Evolutionary conservation across 1,140 invertebrate genomes (phyloP), one percentile per base, ranked within the genome.

Genomic region (Akabosia matsudoensis): DNA sequence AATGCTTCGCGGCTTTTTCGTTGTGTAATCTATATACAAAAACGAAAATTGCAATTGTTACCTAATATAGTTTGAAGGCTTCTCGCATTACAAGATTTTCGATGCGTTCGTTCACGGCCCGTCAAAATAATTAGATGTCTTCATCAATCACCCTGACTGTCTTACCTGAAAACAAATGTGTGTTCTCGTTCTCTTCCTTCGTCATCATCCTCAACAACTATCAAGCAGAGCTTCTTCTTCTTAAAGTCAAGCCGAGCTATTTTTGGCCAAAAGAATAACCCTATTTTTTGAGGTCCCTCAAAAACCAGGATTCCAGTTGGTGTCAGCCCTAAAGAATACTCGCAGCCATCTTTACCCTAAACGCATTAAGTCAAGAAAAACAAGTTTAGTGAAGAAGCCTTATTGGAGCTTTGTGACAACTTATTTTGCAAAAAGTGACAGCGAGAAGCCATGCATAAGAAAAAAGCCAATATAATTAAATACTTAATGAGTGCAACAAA

Each of bases 251-350:
- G 84, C 85, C 96, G 91, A 79, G 94, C 91, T 82, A 97, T 95
- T 78, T 81, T 81, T n/a, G 80, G 80, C 97, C 98, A 99, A 85
- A 98, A 98, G 85, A 99, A 99, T 0, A 99, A 87, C 0, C 97
- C 98, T 82, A 99, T 99, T 87, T 99, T 99, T 83, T 95, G 92
- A 70, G 86, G 86, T 26, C 94, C 94, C 85, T 99, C 97, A 85
- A 98, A 98, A 0, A 99, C 97, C 13, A 99, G 87, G 82, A 99
- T 97, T 0, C 97, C 93, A 16, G 96, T 98, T 33, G 98, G 98
- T 1, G 97, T 99, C 2, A 99, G 86, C 0, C 97, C 98, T n/a
- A 99, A 86, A 74, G 92, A 92, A 85, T 99, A 99, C 84, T 97
- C 94, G 86, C 93, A 95, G 13, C 92, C 92, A 86, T 99, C 97